Evolutionary conservation across 1,140 invertebrate species (phyloP), one percentile per base, ranked within the genome.

Genomic region (Calliphora vicina): DNA sequence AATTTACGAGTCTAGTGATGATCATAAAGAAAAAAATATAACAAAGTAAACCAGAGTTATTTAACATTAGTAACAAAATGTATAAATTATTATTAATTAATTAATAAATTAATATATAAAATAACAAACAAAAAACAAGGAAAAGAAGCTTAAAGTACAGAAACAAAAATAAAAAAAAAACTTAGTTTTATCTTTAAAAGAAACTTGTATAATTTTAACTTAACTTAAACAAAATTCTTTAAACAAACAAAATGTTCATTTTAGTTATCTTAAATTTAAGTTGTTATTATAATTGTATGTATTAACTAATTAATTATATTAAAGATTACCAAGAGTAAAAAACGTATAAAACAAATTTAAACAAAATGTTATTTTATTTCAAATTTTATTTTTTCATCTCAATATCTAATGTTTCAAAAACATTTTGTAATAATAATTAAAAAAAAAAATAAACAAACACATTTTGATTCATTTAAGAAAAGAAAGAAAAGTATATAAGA

Each of bases 321-420:
- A 61, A 57, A 57, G n/a, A 17, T 50, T 50, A 50, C 12, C 15
- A 50, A 35, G 35, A 35, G 1, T 35, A 35, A 35, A 35, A 35
- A 35, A 35, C 5, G 10, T 50, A 15, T 50, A 50, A n/a, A n/a
- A 50, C 12, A 78, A 42, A 78, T 61, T 25, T 81, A 61, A 61
- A 67, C 20, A 57, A 57, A 61, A 29, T 61, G 9, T 81, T 71
- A 67, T 26, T 82, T 82, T 42, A 35, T 50, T 67, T 82, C 26
- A 71, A 82, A 73, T 71, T 82, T 82, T 72, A 71, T 45, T 45
- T 71, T 71, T 82, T 35, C 67, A 45, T 82, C 57, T 82, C n/a
- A 73, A 82, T 23, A 72, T 73, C 67, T 82, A 71, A 82, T 72
- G 67, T 67, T 71, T 82, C 35, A 72, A 82, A 82, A 71, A 82